Evolutionary conservation across 2,888 invertebrate genomes (phyloP).

Genomic region (Onthophagus sagittarius): DNA sequence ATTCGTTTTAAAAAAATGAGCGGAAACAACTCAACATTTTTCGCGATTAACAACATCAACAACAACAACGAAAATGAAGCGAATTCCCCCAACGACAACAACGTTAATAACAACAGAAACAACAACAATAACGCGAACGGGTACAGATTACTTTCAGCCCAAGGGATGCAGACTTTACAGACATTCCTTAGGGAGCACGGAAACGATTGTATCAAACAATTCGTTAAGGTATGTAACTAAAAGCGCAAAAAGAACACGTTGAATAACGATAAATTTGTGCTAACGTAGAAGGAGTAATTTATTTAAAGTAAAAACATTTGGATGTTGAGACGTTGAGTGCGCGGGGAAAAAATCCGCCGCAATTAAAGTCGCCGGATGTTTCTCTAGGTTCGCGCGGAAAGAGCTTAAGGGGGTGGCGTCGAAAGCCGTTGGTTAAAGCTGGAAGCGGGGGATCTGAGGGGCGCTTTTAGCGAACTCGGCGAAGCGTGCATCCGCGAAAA

Average conservation of each 20-base stretch:
- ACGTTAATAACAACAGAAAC: slow-evolving; percentile 36
- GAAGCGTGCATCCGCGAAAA: not conserved
- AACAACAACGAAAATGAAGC: slow-evolving; percentile 17
- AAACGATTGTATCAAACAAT: slow-evolving; percentile 61
- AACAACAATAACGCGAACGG: slow-evolving; percentile 49
- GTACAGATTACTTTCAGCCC: slow-evolving; percentile 55
- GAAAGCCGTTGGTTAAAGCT: not conserved
- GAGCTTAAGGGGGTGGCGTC: not conserved
- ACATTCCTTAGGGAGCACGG: slow-evolving; percentile 62
- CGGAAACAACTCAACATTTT: slow-evolving; percentile 23
- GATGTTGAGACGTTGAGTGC: not conserved
- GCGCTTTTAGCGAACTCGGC: not conserved
- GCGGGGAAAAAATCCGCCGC: not conserved
- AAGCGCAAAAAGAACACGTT: too few species aligned
- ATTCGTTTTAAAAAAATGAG: not conserved
- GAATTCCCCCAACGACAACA: slow-evolving; percentile 11
- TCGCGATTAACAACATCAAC: slow-evolving; percentile 19
- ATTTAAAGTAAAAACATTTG: not conserved
- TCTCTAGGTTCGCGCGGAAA: not conserved
- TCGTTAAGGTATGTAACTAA: slow-evolving; percentile 57
- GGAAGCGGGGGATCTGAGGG: too few species aligned
- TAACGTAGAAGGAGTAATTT: not conserved
- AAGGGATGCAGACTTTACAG: slow-evolving; percentile 60
- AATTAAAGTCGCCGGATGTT: not conserved
- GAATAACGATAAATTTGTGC: not conserved